Base-by-base conservation (phyloP, 2,888 invertebrate genomes). In the Prosopocoilus inquinatus region DNA sequence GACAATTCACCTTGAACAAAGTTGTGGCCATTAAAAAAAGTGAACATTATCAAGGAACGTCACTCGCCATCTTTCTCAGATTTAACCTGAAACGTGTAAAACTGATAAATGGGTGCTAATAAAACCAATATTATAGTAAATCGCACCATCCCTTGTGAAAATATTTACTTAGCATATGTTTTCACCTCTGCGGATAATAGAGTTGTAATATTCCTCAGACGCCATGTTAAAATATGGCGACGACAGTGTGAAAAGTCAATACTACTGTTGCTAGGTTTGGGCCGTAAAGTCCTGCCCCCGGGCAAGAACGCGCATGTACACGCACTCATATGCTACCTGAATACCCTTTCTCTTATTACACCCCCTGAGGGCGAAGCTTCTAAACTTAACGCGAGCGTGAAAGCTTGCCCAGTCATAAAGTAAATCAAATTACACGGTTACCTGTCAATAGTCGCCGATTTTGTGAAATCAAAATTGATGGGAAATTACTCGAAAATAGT, bases 201-300 rank as follows among this genome's bases (percentile, higher is more conserved):
- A 41, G n/a, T 16, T 15, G 41, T 41, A 41, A 41, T 41, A 16
- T 41, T 13, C 12, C 41, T 16, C 15, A 41, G 61, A 60, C 63
- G 63, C 63, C 63, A 63, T 63, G 58, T 63, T 63, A 55, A 59
- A 59, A 58, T 53, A 63, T 63, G 62, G 62, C 62, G 62, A 47
- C 55, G 61, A 50, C 56, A 60, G 58, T 60, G 57, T 60, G 58
- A 62, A 62, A 62, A 62, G 63, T 63, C 63, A 61, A 63, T 63
- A 63, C 44, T 50, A 41, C 53, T 49, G 58, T 62, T 58, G 58
- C 58, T 58, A 60, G 60, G 60, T 49, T 50, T 47, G 50, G 60
- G 55, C 58, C 56, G 55, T 51, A 44, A 57, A 60, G 60, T 58
- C 58, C 62, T 60, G 60, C 60, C 60, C 60, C 50, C 49, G 60